Evolutionary conservation across 2,888 invertebrate species (phyloP), one percentile per base, ranked within the genome.

Genomic region (Formica aserva): DNA sequence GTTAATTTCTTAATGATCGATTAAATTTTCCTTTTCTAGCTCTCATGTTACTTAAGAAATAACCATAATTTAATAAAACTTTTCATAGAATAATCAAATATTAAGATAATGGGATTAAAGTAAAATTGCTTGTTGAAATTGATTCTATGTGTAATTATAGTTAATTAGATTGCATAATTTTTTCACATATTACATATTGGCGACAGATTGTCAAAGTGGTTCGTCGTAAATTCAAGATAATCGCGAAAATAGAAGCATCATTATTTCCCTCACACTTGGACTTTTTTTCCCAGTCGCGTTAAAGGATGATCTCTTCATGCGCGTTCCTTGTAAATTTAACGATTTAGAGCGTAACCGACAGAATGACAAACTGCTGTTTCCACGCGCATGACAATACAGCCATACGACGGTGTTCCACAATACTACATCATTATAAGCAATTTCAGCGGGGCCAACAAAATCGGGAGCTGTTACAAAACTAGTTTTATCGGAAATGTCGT

Each of bases 311-410:
- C 35, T 60, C 38, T 71, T 60, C 69, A 41, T 45, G 35, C n/a
- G 48, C 45, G 13, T 45, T 48, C 69, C 60, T 71, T 71, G 55
- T 67, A 22, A 60, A 60, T 78, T 78, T 78, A 78, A 78, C 71
- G 78, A 71, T 78, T 45, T 78, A 71, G 78, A 78, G 78, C 78
- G 78, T 60, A 71, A 78, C 71, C 60, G 78, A 78, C 78, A 78
- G 78, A 71, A 78, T 78, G 60, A 78, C 71, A 45, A 71, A 78
- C 41, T 71, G 48, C 71, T 32, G 78, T 78, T 69, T 71, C 71
- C 60, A 71, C 71, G 15, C 71, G 71, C 57, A 32, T 45, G 45
- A 78, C 78, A 60, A 32, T 45, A 22, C 67, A 60, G 26, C 26
- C 26, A 41, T 26, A 45, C 9, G 32, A 13, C 52, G 52, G 15